These are phyloP conservation scores for Exephanes ischioxanthus DNA, from an alignment of 2,888 invertebrate genomes.

Conservation along the genomic window DNA sequence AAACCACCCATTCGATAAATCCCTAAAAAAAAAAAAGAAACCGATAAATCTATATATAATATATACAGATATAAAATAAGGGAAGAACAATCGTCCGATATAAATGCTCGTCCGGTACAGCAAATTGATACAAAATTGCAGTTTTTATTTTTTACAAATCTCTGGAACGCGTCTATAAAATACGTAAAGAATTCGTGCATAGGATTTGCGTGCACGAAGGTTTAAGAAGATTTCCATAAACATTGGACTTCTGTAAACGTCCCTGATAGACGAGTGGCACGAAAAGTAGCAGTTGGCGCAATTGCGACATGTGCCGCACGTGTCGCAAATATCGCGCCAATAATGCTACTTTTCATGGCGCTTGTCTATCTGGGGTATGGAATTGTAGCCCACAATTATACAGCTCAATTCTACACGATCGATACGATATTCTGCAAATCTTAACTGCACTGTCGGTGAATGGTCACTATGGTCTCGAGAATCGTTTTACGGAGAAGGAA, in stretches of 20 bases:
- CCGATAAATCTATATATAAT: too few species aligned
- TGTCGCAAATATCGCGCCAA: too few species aligned
- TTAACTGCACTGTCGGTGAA: constrained; percentile 15
- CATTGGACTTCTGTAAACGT: constrained; percentile 44
- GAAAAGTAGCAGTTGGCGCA: too few species aligned
- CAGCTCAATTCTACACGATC: constrained; percentile 46
- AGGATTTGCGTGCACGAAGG: constrained; percentile 20
- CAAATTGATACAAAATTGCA: too few species aligned
- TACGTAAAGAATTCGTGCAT: neutral
- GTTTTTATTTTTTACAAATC: too few species aligned
- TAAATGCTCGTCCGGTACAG: too few species aligned
- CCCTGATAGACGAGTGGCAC: too few species aligned
- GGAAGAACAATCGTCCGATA: constrained; percentile 7
- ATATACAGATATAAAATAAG: neutral
- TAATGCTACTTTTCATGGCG: too few species aligned
- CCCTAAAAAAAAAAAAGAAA: neutral
- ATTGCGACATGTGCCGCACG: too few species aligned
- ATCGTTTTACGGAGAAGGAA: neutral
- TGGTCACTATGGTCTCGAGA: neutral
- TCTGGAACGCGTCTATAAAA: too few species aligned
- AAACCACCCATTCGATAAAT: neutral
- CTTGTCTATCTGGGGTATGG: too few species aligned
- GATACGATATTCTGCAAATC: constrained; percentile 48
- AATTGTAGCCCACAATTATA: constrained; percentile 58
- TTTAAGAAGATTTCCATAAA: neutral